phyloP scores from a whole-genome alignment of 2,797 vertebrate species.

The Pseudomugil gertrudae region DNA sequence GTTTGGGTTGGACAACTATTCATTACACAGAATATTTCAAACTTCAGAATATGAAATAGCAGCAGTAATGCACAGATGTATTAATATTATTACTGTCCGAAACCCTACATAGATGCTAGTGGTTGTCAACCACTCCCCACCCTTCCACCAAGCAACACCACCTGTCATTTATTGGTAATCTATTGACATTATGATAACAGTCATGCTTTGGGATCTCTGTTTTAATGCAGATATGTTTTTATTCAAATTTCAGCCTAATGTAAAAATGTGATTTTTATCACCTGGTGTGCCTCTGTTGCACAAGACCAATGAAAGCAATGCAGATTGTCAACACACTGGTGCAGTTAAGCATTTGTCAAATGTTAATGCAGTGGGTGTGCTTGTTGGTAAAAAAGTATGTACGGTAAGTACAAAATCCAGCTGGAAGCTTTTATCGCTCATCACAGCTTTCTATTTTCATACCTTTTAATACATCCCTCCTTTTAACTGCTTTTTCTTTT shows the following conservation, averaged over 20 bases:
- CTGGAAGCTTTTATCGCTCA: constrained; percentile 39
- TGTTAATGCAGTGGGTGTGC: constrained; percentile 12
- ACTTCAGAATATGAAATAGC: background rate
- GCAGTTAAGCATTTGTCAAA: constrained; percentile 18
- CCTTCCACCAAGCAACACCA: no score
- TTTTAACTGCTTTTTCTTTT: constrained; percentile 33
- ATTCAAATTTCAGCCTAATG: no score
- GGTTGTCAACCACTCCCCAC: no score
- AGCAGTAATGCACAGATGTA: no score
- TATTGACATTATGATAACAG: no score
- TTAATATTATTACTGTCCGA: no score
- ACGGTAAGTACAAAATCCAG: constrained; percentile 40
- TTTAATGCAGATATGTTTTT: no score
- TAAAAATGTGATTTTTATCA: no score
- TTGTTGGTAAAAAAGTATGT: constrained; percentile 23
- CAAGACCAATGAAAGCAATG: background rate
- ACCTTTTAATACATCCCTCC: constrained; percentile 36
- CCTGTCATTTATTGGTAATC: no score
- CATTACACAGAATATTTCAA: background rate
- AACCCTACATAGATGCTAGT: no score
- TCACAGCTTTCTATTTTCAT: constrained; percentile 40
- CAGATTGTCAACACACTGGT: constrained; percentile 1
- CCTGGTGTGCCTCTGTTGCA: background rate
- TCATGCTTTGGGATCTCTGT: no score
- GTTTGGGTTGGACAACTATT: background rate